Percentiles rank a stretch among this genome's conserved stretches.
phyloP scores from a whole-genome alignment of 2,888 invertebrate species.

The Copidosoma aretas region DNA sequence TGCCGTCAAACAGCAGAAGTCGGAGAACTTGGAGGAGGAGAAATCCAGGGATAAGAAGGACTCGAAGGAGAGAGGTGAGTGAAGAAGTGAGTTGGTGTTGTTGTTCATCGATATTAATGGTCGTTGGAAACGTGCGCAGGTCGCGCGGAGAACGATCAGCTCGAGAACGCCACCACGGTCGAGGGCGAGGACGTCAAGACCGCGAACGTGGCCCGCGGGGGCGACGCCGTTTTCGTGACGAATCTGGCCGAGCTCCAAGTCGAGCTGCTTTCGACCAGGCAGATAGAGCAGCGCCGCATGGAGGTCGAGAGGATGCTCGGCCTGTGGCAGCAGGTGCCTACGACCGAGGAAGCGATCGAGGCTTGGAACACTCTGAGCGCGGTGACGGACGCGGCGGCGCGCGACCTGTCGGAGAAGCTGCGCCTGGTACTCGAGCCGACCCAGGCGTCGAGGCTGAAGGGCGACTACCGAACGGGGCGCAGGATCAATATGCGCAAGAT shows the following conservation, averaged over 20 bases:
- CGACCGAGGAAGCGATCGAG: slow-evolving; percentile 62
- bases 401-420: slow-evolving; percentile 91
- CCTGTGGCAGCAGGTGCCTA: slow-evolving; percentile 56
- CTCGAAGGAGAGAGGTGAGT: slow-evolving; percentile 61
- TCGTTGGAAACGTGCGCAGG: slow-evolving; percentile 16
- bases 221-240: slow-evolving; percentile 81
- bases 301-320: slow-evolving; percentile 54
- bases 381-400: slow-evolving; percentile 71
- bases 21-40: slow-evolving; percentile 63
- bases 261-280: slow-evolving; percentile 10
- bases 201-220: slow-evolving; percentile 70
- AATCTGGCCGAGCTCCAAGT: slow-evolving; percentile 48
- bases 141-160: slow-evolving; percentile 61
- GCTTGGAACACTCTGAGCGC: slow-evolving; percentile 72
- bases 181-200: slow-evolving; percentile 81
- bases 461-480: slow-evolving; percentile 96
- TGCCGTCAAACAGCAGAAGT: slow-evolving; percentile 58
- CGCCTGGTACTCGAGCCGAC: slow-evolving; percentile 95
- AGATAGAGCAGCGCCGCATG: slow-evolving; percentile 47
- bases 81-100: slow-evolving; percentile 42
- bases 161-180: slow-evolving; percentile 68
- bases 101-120: no score
- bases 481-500: slow-evolving; percentile 98
- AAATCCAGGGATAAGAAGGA: slow-evolving; percentile 45
- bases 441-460: slow-evolving; percentile 86